These are phyloP conservation scores for Cacoxenus indagator DNA, from an alignment of 2,888 invertebrate species.

Conservation along the genomic window DNA sequence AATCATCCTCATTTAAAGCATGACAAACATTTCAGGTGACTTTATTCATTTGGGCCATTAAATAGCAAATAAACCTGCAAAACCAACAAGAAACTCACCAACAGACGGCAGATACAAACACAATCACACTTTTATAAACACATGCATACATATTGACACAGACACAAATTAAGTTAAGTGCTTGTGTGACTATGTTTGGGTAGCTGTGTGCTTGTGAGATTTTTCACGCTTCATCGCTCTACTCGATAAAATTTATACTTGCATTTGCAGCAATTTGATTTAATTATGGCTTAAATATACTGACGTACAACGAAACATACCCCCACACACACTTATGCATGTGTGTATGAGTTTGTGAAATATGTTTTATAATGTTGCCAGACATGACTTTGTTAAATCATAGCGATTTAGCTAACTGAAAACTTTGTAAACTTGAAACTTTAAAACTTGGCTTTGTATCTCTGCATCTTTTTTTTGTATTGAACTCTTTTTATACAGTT, in stretches of 20 bases:
- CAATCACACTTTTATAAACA: slow-evolving; percentile 13
- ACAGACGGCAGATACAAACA: neutral
- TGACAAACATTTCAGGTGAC: no score
- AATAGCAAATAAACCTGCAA: no score
- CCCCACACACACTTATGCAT: slow-evolving; percentile 4
- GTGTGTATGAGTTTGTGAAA: neutral
- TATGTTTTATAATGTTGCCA: neutral
- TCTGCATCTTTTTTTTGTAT: no score
- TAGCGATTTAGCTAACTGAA: neutral
- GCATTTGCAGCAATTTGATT: slow-evolving; percentile 35
- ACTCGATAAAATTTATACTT: slow-evolving; percentile 11
- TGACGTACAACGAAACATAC: slow-evolving; percentile 23
- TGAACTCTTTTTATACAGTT: no score
- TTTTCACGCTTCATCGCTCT: slow-evolving; percentile 21
- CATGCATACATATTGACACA: neutral
- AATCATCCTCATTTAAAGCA: no score
- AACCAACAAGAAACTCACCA: no score
- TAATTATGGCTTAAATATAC: slow-evolving; percentile 38
- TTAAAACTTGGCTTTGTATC: no score
- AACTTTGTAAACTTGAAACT: no score
- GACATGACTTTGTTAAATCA: neutral
- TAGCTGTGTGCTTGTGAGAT: slow-evolving; percentile 17
- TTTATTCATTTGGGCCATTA: no score
- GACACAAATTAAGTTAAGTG: neutral
- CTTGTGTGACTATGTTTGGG: neutral